Base-by-base conservation (phyloP, 2,113 vertebrate species). In the Bostrychus sinensis region DNA sequence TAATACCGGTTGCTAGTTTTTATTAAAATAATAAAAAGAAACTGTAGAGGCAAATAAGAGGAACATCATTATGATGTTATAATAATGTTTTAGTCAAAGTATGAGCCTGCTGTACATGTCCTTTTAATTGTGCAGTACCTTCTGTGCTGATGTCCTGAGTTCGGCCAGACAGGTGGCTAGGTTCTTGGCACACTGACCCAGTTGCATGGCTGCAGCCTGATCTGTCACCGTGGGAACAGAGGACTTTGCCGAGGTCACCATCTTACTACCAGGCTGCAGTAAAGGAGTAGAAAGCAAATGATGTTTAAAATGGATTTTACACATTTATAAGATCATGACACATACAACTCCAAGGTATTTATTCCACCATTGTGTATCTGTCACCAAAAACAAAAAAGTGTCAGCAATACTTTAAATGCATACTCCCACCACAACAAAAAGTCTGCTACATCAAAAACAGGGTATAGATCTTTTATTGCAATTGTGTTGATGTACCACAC, bases 101-200 rank as follows among this genome's bases (percentile, higher is more conserved):
- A 34, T 34, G 32, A 34, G 1, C 11, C 9, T 39, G 37, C 5
- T 8, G 30, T 32, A 32, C 30, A 32, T 32, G 5, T 9, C 7
- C n/a, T 32, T 32, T 8, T 5, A 1, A 70, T 14, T 38, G 70
- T 58, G 41, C 59, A 56, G 39, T 67, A 95, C 97, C 95, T 99
- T 97, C 85, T 98, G 97, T 0, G 94, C 94, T 23, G 96, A 94
- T 0, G 95, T 98, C 36, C 97, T 87, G 1, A 99, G 92, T 81
- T 99, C 97, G 0, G 96, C 96, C 78, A 99, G 82, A 81, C 96
- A 96, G 82, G 96, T 98, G 17, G 96, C 97, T 30, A 99, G 93
- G 70, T 99, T 99, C 89, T 99, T 99, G 38, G 97, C 96, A 84
- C 97, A 99, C 61, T 98, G 96, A 76, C 97, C 95, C 66, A 99